These are phyloP conservation scores for Diogma glabrata DNA, from an alignment of 2,888 invertebrate species.

Conservation along the genomic window DNA sequence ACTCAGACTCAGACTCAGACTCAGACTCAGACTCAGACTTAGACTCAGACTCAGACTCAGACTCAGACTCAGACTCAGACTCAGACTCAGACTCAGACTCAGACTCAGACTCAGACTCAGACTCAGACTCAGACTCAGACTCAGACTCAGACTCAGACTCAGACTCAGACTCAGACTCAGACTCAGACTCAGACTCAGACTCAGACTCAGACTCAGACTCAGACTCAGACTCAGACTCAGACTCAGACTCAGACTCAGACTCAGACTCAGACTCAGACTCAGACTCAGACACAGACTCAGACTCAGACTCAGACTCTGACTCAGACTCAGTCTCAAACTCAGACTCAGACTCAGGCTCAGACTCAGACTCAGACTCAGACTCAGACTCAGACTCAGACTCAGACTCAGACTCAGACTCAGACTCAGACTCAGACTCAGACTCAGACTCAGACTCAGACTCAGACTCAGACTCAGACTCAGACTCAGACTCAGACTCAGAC, in stretches of 20 bases:
- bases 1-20: not conserved
- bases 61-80: slow-evolving; percentile 12
- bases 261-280: slow-evolving; percentile 11
- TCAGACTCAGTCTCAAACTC: not conserved
- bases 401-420: not conserved
- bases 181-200: slow-evolving; percentile 9
- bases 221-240: slow-evolving; percentile 10
- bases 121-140: slow-evolving; percentile 12
- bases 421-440: not conserved
- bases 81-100: slow-evolving; percentile 12
- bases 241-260: slow-evolving; percentile 11
- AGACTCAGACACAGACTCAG: not conserved
- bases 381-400: not conserved
- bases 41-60: slow-evolving; percentile 9
- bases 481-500: not conserved
- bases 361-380: not conserved
- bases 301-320: not conserved
- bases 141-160: slow-evolving; percentile 11
- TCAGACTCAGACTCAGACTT: slow-evolving; percentile 5
- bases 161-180: slow-evolving; percentile 11
- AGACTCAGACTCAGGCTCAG: not conserved
- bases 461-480: not conserved
- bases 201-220: slow-evolving; percentile 11
- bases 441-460: not conserved
- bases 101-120: slow-evolving; percentile 10